phyloP scores from a whole-genome alignment of 2,113 vertebrate genomes.

The Rhabdomys dilectus region DNA sequence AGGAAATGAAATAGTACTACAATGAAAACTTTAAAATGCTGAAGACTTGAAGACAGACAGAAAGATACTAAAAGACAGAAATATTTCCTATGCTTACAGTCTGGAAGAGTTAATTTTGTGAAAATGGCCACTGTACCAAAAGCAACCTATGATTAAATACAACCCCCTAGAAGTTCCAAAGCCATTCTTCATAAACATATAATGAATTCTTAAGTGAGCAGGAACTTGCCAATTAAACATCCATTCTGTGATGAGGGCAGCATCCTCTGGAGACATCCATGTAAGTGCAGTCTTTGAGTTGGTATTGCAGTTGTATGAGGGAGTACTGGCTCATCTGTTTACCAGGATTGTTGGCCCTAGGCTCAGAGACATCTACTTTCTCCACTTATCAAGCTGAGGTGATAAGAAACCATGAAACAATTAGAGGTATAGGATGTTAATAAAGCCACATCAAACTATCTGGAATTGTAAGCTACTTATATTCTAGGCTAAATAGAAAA shows the following conservation, averaged over 20 bases:
- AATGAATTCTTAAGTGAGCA: neutral
- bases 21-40: neutral
- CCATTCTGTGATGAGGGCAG: neutral
- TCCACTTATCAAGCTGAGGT: conserved; percentile 18
- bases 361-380: neutral
- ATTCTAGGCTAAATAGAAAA: conserved; percentile 23
- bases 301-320: neutral
- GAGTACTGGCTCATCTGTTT: neutral
- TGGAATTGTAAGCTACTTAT: conserved; percentile 40
- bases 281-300: neutral
- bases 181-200: neutral
- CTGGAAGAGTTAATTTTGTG: neutral
- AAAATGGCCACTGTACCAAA: neutral
- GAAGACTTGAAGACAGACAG: neutral
- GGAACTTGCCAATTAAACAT: neutral
- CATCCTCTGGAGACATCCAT: no score
- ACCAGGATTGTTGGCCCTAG: neutral
- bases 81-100: no score
- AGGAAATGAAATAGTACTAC: neutral
- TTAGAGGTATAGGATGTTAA: conserved; percentile 37
- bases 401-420: neutral
- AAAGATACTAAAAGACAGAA: neutral
- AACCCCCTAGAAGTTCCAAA: neutral
- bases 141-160: neutral
- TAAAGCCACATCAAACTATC: neutral